These are phyloP conservation scores for Trogon surrucura DNA, from an alignment of 2,113 vertebrate species.

Conservation along the genomic window DNA sequence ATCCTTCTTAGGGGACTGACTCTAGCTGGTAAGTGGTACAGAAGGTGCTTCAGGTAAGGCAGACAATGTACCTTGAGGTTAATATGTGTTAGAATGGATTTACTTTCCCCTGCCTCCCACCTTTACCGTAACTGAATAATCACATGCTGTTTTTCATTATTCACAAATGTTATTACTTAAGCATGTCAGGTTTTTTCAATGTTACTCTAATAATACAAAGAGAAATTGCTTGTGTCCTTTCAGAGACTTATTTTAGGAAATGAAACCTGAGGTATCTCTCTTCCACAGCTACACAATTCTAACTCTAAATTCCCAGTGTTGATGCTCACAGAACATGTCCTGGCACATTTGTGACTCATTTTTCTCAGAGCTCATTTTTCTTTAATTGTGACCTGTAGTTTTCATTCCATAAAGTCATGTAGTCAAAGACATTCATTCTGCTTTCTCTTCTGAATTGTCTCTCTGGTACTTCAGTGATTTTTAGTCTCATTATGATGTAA, in stretches of 20 bases:
- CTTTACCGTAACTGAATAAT: not conserved
- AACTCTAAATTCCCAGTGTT: not conserved
- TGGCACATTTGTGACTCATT: not conserved
- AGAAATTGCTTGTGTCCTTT: not conserved
- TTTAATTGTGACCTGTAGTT: slow-evolving; percentile 12
- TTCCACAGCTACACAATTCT: not conserved
- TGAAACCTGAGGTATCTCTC: not conserved
- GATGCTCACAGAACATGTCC: not conserved
- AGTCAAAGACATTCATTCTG: not conserved
- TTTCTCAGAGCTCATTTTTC: not conserved
- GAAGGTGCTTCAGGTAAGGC: not conserved
- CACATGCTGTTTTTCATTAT: not conserved
- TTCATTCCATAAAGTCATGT: not conserved
- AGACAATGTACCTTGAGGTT: not conserved
- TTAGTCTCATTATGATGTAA: not conserved
- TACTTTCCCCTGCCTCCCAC: not conserved
- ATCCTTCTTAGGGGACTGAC: not conserved
- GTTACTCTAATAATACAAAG: not conserved
- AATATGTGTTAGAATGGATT: not conserved
- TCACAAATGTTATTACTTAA: not conserved
- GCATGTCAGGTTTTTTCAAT: not conserved
- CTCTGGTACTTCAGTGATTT: not conserved
- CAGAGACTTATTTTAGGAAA: not conserved
- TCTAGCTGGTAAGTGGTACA: not conserved
- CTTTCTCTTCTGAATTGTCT: not conserved